Conservation (phyloP, 1,140 invertebrate species). For the Riptortus pedestris region DNA sequence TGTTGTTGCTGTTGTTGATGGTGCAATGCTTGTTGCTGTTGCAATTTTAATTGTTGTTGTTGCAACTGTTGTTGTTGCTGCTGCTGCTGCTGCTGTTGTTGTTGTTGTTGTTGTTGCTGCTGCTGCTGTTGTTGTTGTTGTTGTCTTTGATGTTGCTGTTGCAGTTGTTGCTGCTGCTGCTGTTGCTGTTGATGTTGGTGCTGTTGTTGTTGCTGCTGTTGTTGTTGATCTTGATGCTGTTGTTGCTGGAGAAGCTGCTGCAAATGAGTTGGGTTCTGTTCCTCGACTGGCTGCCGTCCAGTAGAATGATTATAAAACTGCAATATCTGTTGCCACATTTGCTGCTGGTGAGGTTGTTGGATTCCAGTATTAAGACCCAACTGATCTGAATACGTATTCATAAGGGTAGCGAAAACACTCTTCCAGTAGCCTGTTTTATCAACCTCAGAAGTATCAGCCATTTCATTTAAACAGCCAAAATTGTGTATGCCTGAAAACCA, state of each 20-base stretch:
- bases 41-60: conserved; percentile 34
- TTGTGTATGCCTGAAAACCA: neutral
- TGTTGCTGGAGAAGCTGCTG: neutral
- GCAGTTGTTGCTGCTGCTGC: conserved; percentile 32
- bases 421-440: neutral
- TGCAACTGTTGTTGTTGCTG: conserved; percentile 33
- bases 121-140: conserved; percentile 31
- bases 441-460: neutral
- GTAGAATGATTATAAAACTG: conserved; percentile 48
- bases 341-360: neutral
- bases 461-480: neutral
- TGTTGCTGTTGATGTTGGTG: conserved; percentile 34
- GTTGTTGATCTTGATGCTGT: neutral
- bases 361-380: neutral
- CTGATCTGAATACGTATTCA: conserved; percentile 6
- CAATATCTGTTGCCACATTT: conserved; percentile 11
- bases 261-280: conserved; percentile 38
- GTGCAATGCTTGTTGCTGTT: neutral
- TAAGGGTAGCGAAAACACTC: neutral
- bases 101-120: conserved; percentile 26
- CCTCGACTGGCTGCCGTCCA: conserved; percentile 62
- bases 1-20: neutral
- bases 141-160: conserved; percentile 30
- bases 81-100: conserved; percentile 34
- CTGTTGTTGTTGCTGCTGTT: conserved; percentile 26